Evolutionary conservation across 2,888 invertebrate species (phyloP).

Genomic region (Conchocele bisecta): DNA sequence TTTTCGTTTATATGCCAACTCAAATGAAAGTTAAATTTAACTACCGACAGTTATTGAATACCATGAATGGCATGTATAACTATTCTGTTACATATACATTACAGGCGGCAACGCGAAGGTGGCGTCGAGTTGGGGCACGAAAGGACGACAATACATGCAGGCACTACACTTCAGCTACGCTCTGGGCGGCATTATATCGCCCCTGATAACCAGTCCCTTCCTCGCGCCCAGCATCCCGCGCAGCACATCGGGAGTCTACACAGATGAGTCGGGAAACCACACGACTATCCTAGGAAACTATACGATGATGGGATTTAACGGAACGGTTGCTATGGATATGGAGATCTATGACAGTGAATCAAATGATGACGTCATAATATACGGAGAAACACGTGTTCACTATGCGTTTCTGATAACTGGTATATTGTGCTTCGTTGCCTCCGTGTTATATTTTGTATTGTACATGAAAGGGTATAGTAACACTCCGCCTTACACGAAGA

Average conservation of each 20-base stretch:
- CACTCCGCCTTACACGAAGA: constrained; percentile 13
- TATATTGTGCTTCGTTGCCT: too few relatives aligned
- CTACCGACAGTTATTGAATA: too few relatives aligned
- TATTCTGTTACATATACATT: too few relatives aligned
- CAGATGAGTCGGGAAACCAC: too few relatives aligned
- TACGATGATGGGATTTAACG: too few relatives aligned
- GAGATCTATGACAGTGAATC: too few relatives aligned
- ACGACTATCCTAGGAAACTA: too few relatives aligned
- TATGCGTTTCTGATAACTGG: constrained; percentile 61
- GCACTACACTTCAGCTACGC: constrained; percentile 82
- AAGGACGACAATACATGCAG: constrained; percentile 82
- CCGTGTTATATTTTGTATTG: constrained; percentile 47
- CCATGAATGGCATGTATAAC: too few relatives aligned
- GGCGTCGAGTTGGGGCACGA: constrained; percentile 72
- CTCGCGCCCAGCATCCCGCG: constrained; percentile 59
- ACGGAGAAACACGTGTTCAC: constrained; percentile 44
- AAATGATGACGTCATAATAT: not conserved
- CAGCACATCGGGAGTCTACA: too few relatives aligned
- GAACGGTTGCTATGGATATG: too few relatives aligned
- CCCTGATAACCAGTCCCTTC: constrained; percentile 82
- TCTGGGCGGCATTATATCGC: constrained; percentile 82
- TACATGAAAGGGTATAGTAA: constrained; percentile 34
- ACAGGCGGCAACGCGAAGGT: constrained; percentile 79
- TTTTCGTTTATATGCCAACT: too few relatives aligned
- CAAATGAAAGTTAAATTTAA: too few relatives aligned